A percentile compares a stretch with the other conserved stretches of the same genome.
phyloP scores from a whole-genome alignment of 1,140 invertebrate species.

The Pseudomyrmex cubaensis region DNA sequence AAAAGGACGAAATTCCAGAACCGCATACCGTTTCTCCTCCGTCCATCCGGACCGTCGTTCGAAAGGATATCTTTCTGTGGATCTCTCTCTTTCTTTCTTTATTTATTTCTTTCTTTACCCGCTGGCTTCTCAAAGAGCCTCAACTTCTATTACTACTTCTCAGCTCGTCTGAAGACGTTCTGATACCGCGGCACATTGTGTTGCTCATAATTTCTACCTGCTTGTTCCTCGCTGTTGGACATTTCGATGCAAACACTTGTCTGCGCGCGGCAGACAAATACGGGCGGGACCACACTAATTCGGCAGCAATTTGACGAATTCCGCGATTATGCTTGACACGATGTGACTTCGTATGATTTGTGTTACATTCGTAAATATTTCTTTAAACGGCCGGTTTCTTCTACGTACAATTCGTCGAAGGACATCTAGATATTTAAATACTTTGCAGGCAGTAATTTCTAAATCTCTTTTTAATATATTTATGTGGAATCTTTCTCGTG shows the following conservation, averaged over 20 bases:
- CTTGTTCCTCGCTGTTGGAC: slow-evolving; percentile 62
- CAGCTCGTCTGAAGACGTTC: slow-evolving; percentile 50
- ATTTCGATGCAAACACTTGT: slow-evolving; percentile 46
- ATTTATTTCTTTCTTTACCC: background rate
- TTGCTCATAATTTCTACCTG: slow-evolving; percentile 71
- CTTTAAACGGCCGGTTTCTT: background rate
- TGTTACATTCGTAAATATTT: slow-evolving; percentile 1
- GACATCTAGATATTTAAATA: slow-evolving; percentile 4
- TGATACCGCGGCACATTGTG: slow-evolving; percentile 63
- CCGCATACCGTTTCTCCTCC: slow-evolving; percentile 77
- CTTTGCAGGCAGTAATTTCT: background rate
- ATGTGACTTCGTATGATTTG: background rate
- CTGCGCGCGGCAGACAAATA: slow-evolving; percentile 2
- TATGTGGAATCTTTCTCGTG: no score
- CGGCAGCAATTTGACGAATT: slow-evolving; percentile 30
- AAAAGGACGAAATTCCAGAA: slow-evolving; percentile 80
- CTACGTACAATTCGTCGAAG: background rate
- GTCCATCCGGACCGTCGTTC: slow-evolving; percentile 66
- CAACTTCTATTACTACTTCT: slow-evolving; percentile 38
- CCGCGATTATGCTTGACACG: slow-evolving; percentile 3
- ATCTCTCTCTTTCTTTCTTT: slow-evolving; percentile 51
- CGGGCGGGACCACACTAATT: slow-evolving; percentile 28
- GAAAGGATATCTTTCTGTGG: slow-evolving; percentile 70
- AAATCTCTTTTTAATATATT: no score
- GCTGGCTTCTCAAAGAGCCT: slow-evolving; percentile 62